Percentiles rank a stretch among this genome's conserved stretches.
Evolutionary conservation across 2,797 vertebrate species (phyloP).

Genomic region (Arremon brunneinucha): DNA sequence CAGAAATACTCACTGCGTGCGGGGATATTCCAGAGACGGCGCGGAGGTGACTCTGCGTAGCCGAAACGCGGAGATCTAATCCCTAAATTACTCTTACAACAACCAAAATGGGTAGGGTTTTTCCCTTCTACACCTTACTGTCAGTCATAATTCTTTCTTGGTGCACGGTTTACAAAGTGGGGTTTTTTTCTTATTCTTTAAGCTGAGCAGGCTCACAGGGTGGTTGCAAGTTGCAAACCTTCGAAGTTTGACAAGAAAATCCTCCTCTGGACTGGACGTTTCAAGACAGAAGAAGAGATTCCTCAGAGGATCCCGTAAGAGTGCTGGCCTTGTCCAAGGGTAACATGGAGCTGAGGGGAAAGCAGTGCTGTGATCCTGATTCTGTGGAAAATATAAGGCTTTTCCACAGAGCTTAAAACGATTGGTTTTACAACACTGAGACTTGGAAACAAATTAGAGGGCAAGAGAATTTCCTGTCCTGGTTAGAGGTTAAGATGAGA

Average conservation of each 20-base stretch:
- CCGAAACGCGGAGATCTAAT: no score
- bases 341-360: neutral
- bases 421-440: neutral
- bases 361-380: neutral
- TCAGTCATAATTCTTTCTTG: accelerated
- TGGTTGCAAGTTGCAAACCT: conserved; percentile 70
- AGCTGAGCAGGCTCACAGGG: conserved; percentile 58
- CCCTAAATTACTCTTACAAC: neutral
- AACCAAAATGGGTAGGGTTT: neutral
- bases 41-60: accelerated
- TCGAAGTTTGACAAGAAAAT: conserved; percentile 76
- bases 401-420: neutral
- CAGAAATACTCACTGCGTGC: accelerated
- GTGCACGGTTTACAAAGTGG: neutral
- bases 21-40: accelerated
- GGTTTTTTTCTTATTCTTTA: neutral
- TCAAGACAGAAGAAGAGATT: conserved; percentile 76
- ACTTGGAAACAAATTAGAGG: neutral
- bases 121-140: accelerated
- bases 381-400: neutral
- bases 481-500: conserved; percentile 45
- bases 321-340: accelerated
- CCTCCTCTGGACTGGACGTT: conserved; percentile 77
- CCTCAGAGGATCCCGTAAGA: conserved; percentile 74
- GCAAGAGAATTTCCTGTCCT: conserved; percentile 44